phyloP scores from a whole-genome alignment of 1,140 invertebrate genomes.

The Meloidogyne floridensis region DNA sequence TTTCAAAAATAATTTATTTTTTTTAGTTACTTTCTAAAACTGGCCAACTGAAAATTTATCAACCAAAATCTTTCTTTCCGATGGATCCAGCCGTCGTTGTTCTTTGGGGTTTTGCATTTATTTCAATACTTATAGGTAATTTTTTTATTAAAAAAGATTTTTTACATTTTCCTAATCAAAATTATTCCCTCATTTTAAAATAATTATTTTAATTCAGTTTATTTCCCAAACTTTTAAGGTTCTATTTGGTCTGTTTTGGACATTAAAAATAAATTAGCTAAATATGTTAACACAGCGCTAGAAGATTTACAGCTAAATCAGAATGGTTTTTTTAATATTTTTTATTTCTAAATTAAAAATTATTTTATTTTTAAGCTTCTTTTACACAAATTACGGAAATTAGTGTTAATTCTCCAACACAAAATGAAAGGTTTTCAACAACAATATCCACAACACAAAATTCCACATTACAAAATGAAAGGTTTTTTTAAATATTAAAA shows the following conservation, averaged over 20 bases:
- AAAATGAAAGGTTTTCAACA: constrained; percentile 1
- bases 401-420: constrained; percentile 13
- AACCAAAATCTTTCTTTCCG: constrained; percentile 35
- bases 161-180: not conserved
- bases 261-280: not conserved
- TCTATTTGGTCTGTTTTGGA: constrained; percentile 26
- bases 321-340: constrained; percentile 15
- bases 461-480: too few relatives aligned
- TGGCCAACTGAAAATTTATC: constrained; percentile 49
- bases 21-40: constrained; percentile 17
- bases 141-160: not conserved
- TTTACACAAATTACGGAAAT: not conserved
- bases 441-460: too few relatives aligned
- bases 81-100: constrained; percentile 30
- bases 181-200: too few relatives aligned
- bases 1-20: constrained; percentile 6
- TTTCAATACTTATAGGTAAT: constrained; percentile 11
- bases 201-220: too few relatives aligned
- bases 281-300: not conserved
- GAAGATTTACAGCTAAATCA: constrained; percentile 15
- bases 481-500: too few relatives aligned
- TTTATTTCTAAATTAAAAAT: not conserved
- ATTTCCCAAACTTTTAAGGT: constrained; percentile 8
- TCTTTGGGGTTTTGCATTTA: constrained; percentile 37
- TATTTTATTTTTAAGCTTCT: constrained; percentile 2